These are phyloP conservation scores for Portunus trituberculatus DNA, from an alignment of 1,140 invertebrate genomes.

Conservation along the genomic window DNA sequence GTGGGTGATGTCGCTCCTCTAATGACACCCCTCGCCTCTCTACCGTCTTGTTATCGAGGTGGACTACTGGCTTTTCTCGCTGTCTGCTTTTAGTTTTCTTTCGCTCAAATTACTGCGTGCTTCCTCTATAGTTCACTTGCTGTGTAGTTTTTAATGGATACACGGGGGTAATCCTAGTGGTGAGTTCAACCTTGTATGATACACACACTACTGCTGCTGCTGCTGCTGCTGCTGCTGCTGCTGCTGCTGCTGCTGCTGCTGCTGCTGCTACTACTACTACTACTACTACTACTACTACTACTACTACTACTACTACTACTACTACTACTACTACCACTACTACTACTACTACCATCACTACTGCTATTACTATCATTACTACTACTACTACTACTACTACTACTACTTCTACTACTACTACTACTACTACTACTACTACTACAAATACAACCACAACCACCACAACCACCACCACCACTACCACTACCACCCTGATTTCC, in stretches of 20 bases:
- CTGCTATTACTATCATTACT: constrained; percentile 47
- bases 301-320: constrained; percentile 24
- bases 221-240: constrained; percentile 27
- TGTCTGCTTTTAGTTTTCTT: no score
- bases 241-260: constrained; percentile 44
- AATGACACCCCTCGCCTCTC: no score
- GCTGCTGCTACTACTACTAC: constrained; percentile 51
- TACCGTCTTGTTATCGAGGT: no score
- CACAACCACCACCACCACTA: background rate
- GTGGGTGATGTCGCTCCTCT: no score
- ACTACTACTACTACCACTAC: constrained; percentile 34
- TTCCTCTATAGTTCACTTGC: no score
- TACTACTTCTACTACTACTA: constrained; percentile 56
- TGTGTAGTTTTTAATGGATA: no score
- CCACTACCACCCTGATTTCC: background rate
- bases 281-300: constrained; percentile 43
- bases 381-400: constrained; percentile 57
- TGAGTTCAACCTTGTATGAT: no score
- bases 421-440: constrained; percentile 55
- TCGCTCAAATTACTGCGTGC: no score
- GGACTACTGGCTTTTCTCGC: no score
- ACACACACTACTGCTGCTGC: no score
- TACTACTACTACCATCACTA: constrained; percentile 53
- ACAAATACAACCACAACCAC: constrained; percentile 3
- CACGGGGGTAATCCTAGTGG: no score